Base-by-base conservation (phyloP, 1,140 invertebrate genomes). In the Leptinotarsa texana region DNA sequence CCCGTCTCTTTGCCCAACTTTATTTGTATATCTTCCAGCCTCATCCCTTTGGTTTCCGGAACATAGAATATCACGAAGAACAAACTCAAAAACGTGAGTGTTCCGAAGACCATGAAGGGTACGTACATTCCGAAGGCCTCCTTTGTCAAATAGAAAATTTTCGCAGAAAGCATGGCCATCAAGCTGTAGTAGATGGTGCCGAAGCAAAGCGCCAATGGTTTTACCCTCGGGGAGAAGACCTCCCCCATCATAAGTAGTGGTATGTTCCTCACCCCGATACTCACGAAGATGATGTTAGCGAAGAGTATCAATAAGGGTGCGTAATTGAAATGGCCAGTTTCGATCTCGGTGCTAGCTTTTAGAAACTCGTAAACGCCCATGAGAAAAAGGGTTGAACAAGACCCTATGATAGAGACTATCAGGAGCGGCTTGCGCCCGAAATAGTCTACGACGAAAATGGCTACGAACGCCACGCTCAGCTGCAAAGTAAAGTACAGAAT, bases 41-140 rank as follows among this genome's bases (percentile, higher is more conserved):
- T 90, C 82, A 92, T 93, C 13, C 92, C 93, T 85, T 95, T 95
- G 0, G 94, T 96, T 86, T 96, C 94, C 0, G 94, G 93, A 18
- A 95, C 86, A 62, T 88, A 87, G 5, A 88, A 83, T 18, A 90
- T 85, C 63, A 91, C 88, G 79, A 91, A 94, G 13, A 92, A 71
- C 2, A 91, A 80, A 17, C 91, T 88, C 3, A 91, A 62, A 1
- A 90, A 79, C 51, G 91, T 92, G 75, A 92, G 87, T 6, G 88
- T 83, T 1, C 91, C 87, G 84, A 96, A 96, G 11, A 91, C 82
- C 87, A 90, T 92, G 84, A 93, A 94, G 63, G 91, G 89, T 72
- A 89, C 90, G 82, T 93, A 90, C 33, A 90, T 89, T 13, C 89
- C 88, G 17, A 92, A 86, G 2, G 83, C 72, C 74, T 89, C 87